Base-by-base conservation (phyloP, 37 sponge, comb jelly and placozoan species). In the Geodia barretti region DNA sequence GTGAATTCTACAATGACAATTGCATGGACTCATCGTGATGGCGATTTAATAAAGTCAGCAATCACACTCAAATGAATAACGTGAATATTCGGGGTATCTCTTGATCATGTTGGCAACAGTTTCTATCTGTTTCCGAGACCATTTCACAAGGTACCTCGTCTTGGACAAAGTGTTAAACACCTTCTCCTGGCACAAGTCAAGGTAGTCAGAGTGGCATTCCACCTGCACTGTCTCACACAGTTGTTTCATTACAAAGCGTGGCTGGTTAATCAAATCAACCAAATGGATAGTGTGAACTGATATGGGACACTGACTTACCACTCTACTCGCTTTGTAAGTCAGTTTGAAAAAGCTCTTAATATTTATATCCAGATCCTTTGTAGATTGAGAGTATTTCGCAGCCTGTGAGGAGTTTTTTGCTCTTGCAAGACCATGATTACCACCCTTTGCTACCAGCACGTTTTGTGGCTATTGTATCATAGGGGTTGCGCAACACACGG, bases 401-500 rank as follows among this genome's bases (percentile, higher is more conserved):
- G n/a, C n/a, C n/a, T n/a, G n/a, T n/a, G n/a, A n/a, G 7, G 14
- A 47, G 14, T 47, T 7, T 7, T 47, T 7, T 64, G 25, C 29
- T 54, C 41, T 64, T 74, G 7, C 37, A 21, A 2, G 66, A 37
- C 24, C 33, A 58, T 0, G 19, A 9, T 21, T 64, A 21, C 9
- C 24, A n/a, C 21, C 14, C 23, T 25, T 8, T 42, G 65, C 24
- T 7, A 28, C 74, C 73, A 5, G 74, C 58, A n/a, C 73, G 65
- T 63, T 64, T 24, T 1, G 83, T 83, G 11, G 83, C 74, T 19
- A 83, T 74, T 54, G 74, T 83, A 41, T 83, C 83, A 42, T 74
- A 83, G 17, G 83, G 83, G 39, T 83, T 83, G 35, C 83, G 73
- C 23, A 83, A 40, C 9, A 74, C 83, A 42, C 73, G 83, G 21